Evolutionary conservation across 2,888 invertebrate species (phyloP).

Genomic region (Drosophila percnosoma): DNA sequence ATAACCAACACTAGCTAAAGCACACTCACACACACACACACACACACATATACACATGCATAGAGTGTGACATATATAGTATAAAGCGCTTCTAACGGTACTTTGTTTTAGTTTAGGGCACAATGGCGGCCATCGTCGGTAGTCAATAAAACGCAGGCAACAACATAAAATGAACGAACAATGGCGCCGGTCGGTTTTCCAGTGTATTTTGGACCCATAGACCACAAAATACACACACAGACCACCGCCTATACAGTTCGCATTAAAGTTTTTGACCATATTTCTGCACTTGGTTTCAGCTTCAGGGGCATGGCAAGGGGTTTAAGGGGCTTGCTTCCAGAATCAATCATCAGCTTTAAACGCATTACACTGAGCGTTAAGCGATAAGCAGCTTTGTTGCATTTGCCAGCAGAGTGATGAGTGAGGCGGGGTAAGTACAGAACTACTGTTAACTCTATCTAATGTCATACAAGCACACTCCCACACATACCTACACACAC

Average conservation of each 20-base stretch:
- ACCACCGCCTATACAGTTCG: conserved; percentile 14
- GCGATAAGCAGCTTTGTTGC: conserved; percentile 78
- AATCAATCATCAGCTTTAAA: conserved; percentile 78
- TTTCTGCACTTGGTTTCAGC: conserved; percentile 71
- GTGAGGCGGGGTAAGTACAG: background rate
- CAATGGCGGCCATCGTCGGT: conserved; percentile 65
- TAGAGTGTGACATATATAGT: conserved; percentile 25
- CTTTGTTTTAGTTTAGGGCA: conserved; percentile 78
- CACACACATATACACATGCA: background rate
- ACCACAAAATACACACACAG: conserved; percentile 1
- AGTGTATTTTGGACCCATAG: background rate
- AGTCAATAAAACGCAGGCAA: conserved; percentile 80
- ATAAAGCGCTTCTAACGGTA: conserved; percentile 69
- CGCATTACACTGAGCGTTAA: conserved; percentile 76
- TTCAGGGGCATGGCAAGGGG: background rate
- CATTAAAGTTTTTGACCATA: conserved; percentile 67
- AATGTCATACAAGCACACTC: conserved; percentile 35
- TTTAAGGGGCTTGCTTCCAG: conserved; percentile 10
- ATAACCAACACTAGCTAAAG: conserved; percentile 64
- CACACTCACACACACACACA: conserved; percentile 20
- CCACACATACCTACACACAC: conserved; percentile 15
- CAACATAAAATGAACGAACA: conserved; percentile 73
- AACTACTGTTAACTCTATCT: conserved; percentile 54
- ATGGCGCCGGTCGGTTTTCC: conserved; percentile 59
- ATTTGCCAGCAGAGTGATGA: conserved; percentile 25